Evolutionary conservation across 2,888 invertebrate genomes (phyloP).

Genomic region (Eupithecia pulchellata): DNA sequence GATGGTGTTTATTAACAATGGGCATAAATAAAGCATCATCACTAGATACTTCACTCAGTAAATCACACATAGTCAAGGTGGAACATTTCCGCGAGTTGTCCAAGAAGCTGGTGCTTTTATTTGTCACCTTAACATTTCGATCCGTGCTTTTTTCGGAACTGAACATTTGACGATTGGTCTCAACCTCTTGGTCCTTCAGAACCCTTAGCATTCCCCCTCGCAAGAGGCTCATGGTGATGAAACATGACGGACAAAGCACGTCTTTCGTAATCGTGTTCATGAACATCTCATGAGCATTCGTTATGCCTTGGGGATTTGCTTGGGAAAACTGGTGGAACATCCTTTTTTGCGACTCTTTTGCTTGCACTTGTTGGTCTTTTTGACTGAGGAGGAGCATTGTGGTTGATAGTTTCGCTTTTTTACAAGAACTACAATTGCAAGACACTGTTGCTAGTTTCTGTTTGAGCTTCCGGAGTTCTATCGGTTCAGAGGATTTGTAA

Average conservation of each 20-base stretch:
- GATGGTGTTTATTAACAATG: neutral
- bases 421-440: constrained; percentile 60
- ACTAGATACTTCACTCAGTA: constrained; percentile 43
- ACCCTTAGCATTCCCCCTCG: constrained; percentile 51
- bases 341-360: constrained; percentile 25
- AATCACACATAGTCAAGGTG: constrained; percentile 42
- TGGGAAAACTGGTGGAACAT: constrained; percentile 44
- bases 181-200: constrained; percentile 66
- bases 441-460: constrained; percentile 58
- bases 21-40: too few species aligned
- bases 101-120: constrained; percentile 55
- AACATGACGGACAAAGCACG: constrained; percentile 61
- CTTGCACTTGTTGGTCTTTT: constrained; percentile 52
- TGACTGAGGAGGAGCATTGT: constrained; percentile 7
- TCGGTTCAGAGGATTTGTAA: constrained; percentile 52
- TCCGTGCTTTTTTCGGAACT: constrained; percentile 58
- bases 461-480: constrained; percentile 63
- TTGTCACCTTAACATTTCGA: constrained; percentile 40
- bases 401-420: constrained; percentile 18
- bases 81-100: constrained; percentile 43
- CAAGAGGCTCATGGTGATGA: constrained; percentile 55
- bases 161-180: constrained; percentile 52
- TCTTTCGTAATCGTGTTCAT: constrained; percentile 42
- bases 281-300: constrained; percentile 30
- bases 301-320: constrained; percentile 29